Percentiles rank a stretch among this genome's conserved stretches.
Conservation (phyloP, 2,113 vertebrate species). For the Centropus unirufus region DNA sequence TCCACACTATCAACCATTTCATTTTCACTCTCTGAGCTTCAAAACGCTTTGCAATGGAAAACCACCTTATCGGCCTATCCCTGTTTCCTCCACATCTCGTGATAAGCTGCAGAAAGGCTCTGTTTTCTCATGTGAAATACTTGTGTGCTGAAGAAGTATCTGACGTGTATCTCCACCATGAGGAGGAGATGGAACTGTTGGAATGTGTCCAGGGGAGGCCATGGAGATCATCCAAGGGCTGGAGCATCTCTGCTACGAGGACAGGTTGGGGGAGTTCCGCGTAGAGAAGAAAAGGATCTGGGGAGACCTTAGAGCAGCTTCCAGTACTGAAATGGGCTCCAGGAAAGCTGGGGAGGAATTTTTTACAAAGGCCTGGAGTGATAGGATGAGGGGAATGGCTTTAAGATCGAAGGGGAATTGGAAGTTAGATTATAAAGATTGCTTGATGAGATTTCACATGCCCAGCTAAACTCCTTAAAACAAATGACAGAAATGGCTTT, state of each 20-base stretch:
- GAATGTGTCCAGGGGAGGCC: too few relatives aligned
- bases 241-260: too few relatives aligned
- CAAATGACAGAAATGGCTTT: background rate
- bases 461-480: background rate
- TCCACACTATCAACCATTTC: background rate
- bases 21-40: background rate
- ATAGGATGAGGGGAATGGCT: too few relatives aligned
- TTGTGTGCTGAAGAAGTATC: background rate
- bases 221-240: too few relatives aligned
- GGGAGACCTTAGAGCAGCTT: too few relatives aligned
- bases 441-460: background rate
- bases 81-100: background rate
- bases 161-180: background rate
- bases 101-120: background rate
- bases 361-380: too few relatives aligned
- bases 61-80: background rate
- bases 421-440: background rate
- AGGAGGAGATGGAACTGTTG: too few relatives aligned
- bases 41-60: background rate
- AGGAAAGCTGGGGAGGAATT: too few relatives aligned
- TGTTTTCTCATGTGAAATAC: background rate
- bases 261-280: too few relatives aligned
- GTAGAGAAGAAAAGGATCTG: too few relatives aligned
- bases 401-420: too few relatives aligned
- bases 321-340: too few relatives aligned